Evolutionary conservation across 2,888 invertebrate genomes (phyloP).

Genomic region (Drosophila imparisetae): DNA sequence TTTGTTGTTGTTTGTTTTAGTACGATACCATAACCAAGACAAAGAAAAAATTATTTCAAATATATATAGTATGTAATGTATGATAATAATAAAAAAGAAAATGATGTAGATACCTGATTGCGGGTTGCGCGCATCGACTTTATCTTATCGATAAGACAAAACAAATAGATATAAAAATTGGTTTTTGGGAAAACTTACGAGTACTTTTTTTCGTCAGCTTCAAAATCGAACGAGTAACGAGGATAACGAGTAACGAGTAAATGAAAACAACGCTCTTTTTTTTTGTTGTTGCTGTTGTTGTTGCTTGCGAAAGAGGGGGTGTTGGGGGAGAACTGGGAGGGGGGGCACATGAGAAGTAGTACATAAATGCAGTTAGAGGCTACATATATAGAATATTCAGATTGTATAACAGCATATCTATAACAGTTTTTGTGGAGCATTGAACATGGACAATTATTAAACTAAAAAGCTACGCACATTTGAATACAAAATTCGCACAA

Average conservation of each 20-base stretch:
- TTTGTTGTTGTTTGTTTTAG: conserved; percentile 46
- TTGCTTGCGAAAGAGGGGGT: conserved; percentile 2
- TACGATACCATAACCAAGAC: conserved; percentile 71
- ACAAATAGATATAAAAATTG: conserved; percentile 1
- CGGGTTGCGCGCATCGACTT: conserved; percentile 35
- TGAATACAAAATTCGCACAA: conserved; percentile 53
- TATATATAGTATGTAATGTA: conserved; percentile 43
- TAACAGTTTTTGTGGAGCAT: conserved; percentile 59
- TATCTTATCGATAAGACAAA: conserved; percentile 21
- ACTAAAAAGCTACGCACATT: conserved; percentile 71
- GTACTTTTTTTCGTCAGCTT: conserved; percentile 34
- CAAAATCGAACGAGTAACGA: conserved; percentile 42
- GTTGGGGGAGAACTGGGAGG: neutral
- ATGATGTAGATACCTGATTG: conserved; percentile 65
- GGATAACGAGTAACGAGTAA: conserved; percentile 39
- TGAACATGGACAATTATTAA: conserved; percentile 59
- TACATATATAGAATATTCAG: conserved; percentile 40
- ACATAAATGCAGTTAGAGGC: conserved; percentile 53
- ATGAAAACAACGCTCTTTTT: conserved; percentile 32
- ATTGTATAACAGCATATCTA: conserved; percentile 46
- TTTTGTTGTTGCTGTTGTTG: conserved; percentile 4
- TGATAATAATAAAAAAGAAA: conserved; percentile 54
- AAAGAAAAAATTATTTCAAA: conserved; percentile 31
- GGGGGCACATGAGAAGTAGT: conserved; percentile 14
- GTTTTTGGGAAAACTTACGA: conserved; percentile 48